These are phyloP conservation scores for Ceriagrion tenellum DNA, from an alignment of 2,888 invertebrate genomes.

Conservation along the genomic window DNA sequence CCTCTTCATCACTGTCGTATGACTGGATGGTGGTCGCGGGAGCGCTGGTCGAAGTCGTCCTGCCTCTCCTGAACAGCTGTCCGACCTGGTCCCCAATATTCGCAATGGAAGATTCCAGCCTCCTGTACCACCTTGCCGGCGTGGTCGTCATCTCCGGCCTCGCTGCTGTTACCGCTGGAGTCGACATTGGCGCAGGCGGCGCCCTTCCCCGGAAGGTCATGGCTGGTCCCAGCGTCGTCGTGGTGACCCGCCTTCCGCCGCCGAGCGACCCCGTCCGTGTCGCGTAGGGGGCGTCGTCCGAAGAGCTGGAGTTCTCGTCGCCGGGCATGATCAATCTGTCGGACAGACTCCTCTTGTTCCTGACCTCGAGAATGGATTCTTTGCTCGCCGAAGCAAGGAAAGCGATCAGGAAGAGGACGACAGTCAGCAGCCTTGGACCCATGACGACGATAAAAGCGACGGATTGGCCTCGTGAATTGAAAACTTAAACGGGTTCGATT, in stretches of 20 bases:
- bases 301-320: neutral
- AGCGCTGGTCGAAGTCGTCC: neutral
- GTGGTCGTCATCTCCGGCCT: neutral
- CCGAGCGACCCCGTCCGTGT: neutral
- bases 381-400: neutral
- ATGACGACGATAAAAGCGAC: neutral
- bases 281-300: neutral
- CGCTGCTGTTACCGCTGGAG: neutral
- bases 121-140: neutral
- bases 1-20: neutral
- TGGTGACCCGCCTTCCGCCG: neutral
- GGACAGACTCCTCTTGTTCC: neutral
- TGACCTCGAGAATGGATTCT: neutral
- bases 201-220: neutral
- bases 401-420: neutral
- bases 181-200: neutral
- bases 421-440: neutral
- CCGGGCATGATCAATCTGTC: neutral
- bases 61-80: neutral
- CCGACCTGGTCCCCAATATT: neutral
- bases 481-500: too few relatives aligned
- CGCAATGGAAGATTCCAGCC: neutral
- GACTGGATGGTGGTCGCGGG: neutral
- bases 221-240: neutral
- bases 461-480: too few relatives aligned